Conservation (phyloP, 2,113 vertebrate species). For the Prionailurus viverrinus region DNA sequence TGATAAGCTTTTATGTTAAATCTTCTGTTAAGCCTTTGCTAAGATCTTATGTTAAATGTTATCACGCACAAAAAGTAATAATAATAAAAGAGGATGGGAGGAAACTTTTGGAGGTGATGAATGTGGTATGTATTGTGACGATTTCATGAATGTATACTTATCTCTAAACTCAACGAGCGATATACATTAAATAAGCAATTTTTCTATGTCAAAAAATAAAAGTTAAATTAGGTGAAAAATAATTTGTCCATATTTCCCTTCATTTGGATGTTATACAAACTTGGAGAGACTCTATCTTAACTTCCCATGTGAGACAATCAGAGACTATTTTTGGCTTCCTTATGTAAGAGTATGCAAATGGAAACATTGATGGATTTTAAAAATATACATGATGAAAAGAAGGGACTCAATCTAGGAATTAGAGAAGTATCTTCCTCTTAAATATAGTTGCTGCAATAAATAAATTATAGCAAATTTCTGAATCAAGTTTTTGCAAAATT, state of each 20-base stretch:
- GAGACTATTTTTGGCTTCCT: not conserved
- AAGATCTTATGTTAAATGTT: not conserved
- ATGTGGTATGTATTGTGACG: not conserved
- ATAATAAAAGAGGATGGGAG: not conserved
- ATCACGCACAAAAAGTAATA: not conserved
- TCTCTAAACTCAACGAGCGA: not conserved
- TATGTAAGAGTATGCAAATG: not conserved
- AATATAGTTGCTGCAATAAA: not conserved
- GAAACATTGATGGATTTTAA: not conserved
- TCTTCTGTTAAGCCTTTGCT: not conserved
- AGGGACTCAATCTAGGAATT: not conserved
- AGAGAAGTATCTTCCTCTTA: not conserved
- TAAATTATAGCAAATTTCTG: not conserved
- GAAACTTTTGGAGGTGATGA: not conserved
- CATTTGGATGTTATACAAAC: not conserved
- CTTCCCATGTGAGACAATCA: not conserved
- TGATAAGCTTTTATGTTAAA: not conserved
- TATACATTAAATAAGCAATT: not conserved
- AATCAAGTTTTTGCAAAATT: not conserved
- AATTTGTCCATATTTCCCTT: not conserved
- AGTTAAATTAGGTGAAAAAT: not conserved
- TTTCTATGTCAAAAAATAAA: not conserved
- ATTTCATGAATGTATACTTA: not conserved
- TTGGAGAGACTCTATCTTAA: not conserved
- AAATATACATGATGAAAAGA: not conserved